Evolutionary conservation across 2,797 vertebrate genomes (phyloP).

Genomic region (Periparus ater): DNA sequence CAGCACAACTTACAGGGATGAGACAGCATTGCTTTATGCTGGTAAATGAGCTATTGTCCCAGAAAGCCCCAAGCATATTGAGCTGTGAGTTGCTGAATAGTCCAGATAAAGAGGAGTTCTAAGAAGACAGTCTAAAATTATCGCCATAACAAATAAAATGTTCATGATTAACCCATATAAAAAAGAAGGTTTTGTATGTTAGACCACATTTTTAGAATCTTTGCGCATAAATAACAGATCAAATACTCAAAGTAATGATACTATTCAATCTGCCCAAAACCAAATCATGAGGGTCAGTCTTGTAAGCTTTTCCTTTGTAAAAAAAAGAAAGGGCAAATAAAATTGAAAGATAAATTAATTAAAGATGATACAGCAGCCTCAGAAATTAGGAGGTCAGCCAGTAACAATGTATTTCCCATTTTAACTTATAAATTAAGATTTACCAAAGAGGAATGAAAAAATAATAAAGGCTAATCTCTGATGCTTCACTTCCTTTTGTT

Average conservation of each 20-base stretch:
- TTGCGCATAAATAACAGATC: not conserved
- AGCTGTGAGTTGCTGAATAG: slow-evolving; percentile 15
- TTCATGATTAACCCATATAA: not conserved
- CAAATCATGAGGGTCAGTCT: not conserved
- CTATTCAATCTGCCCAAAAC: not conserved
- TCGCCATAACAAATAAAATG: slow-evolving; percentile 12
- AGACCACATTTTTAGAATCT: not conserved
- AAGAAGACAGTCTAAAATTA: slow-evolving; percentile 49
- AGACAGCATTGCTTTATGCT: slow-evolving; percentile 64
- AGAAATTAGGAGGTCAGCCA: slow-evolving; percentile 6
- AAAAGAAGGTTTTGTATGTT: not conserved
- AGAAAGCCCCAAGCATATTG: slow-evolving; percentile 48
- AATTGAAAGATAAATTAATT: not conserved
- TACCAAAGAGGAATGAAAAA: not conserved
- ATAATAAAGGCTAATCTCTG: not conserved
- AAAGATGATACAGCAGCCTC: not conserved
- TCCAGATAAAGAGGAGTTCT: slow-evolving; percentile 44
- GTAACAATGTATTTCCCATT: not conserved
- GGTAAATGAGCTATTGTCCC: slow-evolving; percentile 73
- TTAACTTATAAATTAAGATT: not conserved
- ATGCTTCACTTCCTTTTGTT: not conserved
- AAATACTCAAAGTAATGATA: not conserved
- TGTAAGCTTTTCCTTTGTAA: not conserved
- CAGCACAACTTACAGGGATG: slow-evolving; percentile 61
- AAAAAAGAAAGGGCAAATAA: not conserved